phyloP scores from a whole-genome alignment of 2,113 vertebrate genomes.

The Coregonus clupeaformis region DNA sequence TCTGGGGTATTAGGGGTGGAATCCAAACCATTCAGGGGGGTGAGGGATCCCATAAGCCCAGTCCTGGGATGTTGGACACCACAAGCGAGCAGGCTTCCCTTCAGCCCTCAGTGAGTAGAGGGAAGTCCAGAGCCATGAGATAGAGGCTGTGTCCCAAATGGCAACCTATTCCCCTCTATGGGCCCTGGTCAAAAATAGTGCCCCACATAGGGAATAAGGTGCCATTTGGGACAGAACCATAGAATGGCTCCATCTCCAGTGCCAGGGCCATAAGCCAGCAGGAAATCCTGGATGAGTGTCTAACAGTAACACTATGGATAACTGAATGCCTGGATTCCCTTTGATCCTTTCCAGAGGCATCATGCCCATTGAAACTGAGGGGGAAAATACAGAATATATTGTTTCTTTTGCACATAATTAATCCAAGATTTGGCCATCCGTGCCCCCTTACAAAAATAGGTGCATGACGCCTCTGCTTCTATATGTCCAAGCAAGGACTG shows the following conservation, averaged over 20 bases:
- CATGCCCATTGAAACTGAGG: too few relatives aligned
- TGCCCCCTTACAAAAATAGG: too few relatives aligned
- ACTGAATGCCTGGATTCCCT: too few relatives aligned
- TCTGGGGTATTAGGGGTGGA: not conserved
- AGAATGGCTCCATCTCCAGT: not conserved
- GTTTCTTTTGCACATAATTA: too few relatives aligned
- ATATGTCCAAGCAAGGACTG: not conserved
- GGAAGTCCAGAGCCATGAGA: not conserved
- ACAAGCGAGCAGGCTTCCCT: constrained; percentile 4
- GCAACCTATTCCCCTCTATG: too few relatives aligned
- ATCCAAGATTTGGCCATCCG: too few relatives aligned
- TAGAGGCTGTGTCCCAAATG: not conserved
- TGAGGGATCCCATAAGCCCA: not conserved
- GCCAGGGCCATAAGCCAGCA: not conserved
- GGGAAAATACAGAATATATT: too few relatives aligned
- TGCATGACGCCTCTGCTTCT: too few relatives aligned
- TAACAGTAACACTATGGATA: not conserved
- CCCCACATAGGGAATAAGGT: too few relatives aligned
- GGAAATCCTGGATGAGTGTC: not conserved
- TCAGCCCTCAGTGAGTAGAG: constrained; percentile 1
- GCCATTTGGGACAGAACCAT: not conserved
- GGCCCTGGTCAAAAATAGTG: too few relatives aligned
- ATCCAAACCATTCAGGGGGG: not conserved
- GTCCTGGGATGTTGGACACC: not conserved
- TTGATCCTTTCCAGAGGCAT: too few relatives aligned